These are phyloP conservation scores for Mesochorus sp. DNA, from an alignment of 2,888 invertebrate genomes.

Conservation along the genomic window DNA sequence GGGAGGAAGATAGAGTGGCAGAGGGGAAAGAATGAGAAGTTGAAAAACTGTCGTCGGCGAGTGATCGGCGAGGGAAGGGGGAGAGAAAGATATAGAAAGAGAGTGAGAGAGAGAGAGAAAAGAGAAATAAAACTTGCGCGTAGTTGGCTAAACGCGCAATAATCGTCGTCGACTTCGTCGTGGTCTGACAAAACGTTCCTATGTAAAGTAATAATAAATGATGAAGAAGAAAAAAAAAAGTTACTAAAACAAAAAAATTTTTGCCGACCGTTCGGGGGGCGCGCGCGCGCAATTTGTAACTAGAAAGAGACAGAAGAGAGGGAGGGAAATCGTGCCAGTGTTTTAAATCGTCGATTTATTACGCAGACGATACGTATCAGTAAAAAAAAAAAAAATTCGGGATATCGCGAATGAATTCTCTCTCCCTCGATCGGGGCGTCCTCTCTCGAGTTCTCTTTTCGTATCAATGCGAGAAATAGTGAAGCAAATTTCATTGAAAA, in stretches of 20 bases:
- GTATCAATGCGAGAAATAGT: conserved; percentile 12
- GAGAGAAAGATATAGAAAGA: conserved; percentile 51
- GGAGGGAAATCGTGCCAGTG: not conserved
- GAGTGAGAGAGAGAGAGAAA: conserved; percentile 52
- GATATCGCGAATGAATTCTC: conserved; percentile 18
- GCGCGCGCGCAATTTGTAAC: conserved; percentile 68
- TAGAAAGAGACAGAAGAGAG: conserved; percentile 62
- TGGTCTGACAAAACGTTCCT: conserved; percentile 80
- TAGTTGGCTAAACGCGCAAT: conserved; percentile 51
- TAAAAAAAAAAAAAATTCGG: not conserved
- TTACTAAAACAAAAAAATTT: conserved; percentile 62
- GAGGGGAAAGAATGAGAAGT: conserved; percentile 20
- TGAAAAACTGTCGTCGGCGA: conserved; percentile 43
- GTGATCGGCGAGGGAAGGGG: conserved; percentile 61
- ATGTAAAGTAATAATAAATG: conserved; percentile 81
- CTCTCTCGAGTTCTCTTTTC: conserved; percentile 54
- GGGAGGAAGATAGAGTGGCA: conserved; percentile 42
- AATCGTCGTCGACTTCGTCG: conserved; percentile 68
- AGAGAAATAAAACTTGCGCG: conserved; percentile 54
- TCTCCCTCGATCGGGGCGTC: no score
- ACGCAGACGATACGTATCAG: conserved; percentile 17
- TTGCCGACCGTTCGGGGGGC: conserved; percentile 63
- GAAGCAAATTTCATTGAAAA: not conserved
- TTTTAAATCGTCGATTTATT: not conserved
- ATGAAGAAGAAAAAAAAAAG: no score